Base-by-base conservation (phyloP, 1,140 invertebrate species). In the Hylaeus volcanicus region DNA sequence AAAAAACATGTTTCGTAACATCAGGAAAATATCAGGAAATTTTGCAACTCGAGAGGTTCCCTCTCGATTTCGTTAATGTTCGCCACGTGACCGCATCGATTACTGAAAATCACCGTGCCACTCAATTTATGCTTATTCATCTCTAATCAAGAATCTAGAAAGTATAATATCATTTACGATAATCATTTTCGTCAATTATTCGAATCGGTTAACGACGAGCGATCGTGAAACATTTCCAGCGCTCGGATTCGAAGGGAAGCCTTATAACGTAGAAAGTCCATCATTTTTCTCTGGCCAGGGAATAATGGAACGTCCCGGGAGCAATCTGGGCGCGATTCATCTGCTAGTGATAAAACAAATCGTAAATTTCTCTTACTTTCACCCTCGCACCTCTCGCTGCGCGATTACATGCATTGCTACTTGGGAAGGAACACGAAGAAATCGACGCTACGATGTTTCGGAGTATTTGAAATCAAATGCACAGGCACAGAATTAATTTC, bases 301-400 rank as follows among this genome's bases (percentile, higher is more conserved):
- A 72, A 26, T 58, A 72, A 55, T 39, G 5, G 58, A 4, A 5
- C 26, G 26, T 15, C 26, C 26, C 4, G 14, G 26, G 58, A 60
- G 58, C 8, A 37, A 26, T 12, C 12, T 48, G 53, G 53, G 14
- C 14, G 26, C 39, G 53, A 71, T 56, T 58, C 55, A 56, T 8
- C 26, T n/a, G 37, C 69, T 4, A 39, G 14, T n/a, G 41, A 76
- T 69, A 69, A 76, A 76, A 69, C 41, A 41, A 58, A 51, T 48
- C 26, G 9, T 45, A 56, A 66, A 66, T 69, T 69, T 76, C 53
- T 69, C 74, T 56, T 37, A 56, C 74, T 58, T 76, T 69, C 53
- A 48, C 53, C 26, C 39, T 69, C 53, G 41, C 9, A 14, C 48
- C 1, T 14, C 3, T 15, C 9, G 41, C 39, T 1, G 63, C 1